Base-by-base conservation (phyloP, 2,888 invertebrate species). In the Hydrotaea cyrtoneurina region DNA sequence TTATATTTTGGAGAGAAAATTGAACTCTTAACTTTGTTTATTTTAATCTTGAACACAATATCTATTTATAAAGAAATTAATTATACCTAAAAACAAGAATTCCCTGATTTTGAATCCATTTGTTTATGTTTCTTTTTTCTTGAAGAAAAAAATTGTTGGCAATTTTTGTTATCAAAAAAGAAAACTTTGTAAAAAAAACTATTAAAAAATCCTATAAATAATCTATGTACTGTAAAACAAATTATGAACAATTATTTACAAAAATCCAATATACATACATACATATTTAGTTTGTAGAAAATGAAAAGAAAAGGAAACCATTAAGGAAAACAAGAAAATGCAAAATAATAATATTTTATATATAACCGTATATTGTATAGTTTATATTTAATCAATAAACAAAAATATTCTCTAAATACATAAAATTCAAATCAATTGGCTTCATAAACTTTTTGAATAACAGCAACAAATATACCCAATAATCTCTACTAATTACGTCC, bases 211-310 rank as follows among this genome's bases (percentile, higher is more conserved):
- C 64, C 75, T 43, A 64, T 64, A 66, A 66, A 73, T 36, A 57
- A 23, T 62, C 64, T 53, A 66, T 73, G 76, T 79, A 84, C 66
- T 81, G 81, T 81, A 85, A 64, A 66, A 83, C 53, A 81, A 80
- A 73, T 72, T 78, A 82, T 81, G 73, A 82, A 82, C 85, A 85
- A 78, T 84, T 86, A 86, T 86, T 80, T 83, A 83, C 78, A 81
- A 57, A 39, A 50, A 73, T 26, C 21, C n/a, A 31, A 66, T 75
- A 85, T 43, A 80, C 43, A 74, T 73, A 66, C 43, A 76, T 46
- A 78, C 73, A 80, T 76, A 80, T 31, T 62, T 71, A 71, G 43
- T 73, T 57, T 69, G 21, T 82, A 78, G 64, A 46, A 73, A 76
- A 76, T 11, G 72, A 31, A 74, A 55, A 19, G 64, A 66, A 76